Evolutionary conservation across 2,113 vertebrate species (phyloP), one percentile per base, ranked within the genome.

Genomic region (Uria aalge): DNA sequence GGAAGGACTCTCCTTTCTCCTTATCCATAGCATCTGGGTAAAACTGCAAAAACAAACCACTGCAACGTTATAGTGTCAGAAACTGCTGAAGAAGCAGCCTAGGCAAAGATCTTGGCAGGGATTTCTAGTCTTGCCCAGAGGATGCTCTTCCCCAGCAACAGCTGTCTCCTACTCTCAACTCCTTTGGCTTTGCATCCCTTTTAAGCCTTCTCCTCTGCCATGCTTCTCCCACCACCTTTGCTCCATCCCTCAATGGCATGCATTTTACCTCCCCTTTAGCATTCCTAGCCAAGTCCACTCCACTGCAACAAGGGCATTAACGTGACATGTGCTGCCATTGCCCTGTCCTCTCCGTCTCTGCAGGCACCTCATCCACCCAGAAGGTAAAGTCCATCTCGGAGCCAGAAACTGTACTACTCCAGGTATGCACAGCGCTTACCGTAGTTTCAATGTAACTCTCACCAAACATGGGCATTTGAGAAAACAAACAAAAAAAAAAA

Each of bases 371-470:
- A 12, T 15, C 79, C 27, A 32, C 12, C n/a, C 38, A 88, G 10
- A 88, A 24, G 34, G 62, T 59, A 47, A 79, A 38, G 74, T 64
- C 40, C 48, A 30, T 7, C 24, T 24, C 45, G 30, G 55, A 75
- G 60, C 23, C 78, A 60, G 67, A 16, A 94, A 55, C 32, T 8
- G 7, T 8, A 36, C n/a, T 16, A 30, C 41, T 43, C 67, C 80
- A 73, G 36, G 34, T 15, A 64, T 3, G 19, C 12, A 5, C 2
- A 0, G 8, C 1, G 0, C 53, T 64, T 45, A 16, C 26, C 12
- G 34, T 27, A 12, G 24, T 53, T 75, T 21, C 73, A 48, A 0
- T 1, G 6, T 8, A 63, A 83, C 15, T 62, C 72, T 30, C 50
- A 89, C 67, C 36, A 62, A 86, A 81, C 1, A 0, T 0, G 76